Evolutionary conservation across 2,888 invertebrate species (phyloP), one percentile per base, ranked within the genome.

Genomic region (Volucella zonaria): DNA sequence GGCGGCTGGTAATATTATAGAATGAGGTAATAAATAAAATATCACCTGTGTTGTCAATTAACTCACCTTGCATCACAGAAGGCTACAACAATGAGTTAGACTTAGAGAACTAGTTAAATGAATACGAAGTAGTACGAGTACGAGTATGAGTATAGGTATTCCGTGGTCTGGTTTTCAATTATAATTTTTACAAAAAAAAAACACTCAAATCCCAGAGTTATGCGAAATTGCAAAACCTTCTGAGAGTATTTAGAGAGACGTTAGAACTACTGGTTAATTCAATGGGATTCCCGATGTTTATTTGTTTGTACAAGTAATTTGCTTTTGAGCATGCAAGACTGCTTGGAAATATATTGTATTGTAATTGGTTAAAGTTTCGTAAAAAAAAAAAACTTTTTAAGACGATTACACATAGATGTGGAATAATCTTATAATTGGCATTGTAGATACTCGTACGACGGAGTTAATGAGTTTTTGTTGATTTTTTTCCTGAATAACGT

Each of bases 1-100:
- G 31, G 31, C 31, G 6, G 31, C 31, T 31, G 31, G 31, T 31
- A 6, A 31, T 31, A 31, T 6, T 31, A 31, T 31, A 10, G 3
- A 40, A 31, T 76, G 52, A 38, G 38, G 66, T 52, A 49, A 78
- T 76, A 71, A 76, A 81, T 76, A 59, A 71, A 76, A 81, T 76
- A 59, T 52, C 14, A 56, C 49, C 42, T n/a, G n/a, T 23, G 11
- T 11, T 54, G 18, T 56, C 77, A 82, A 66, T 52, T 18, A 40
- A 52, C 38, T 51, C 9, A 70, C 76, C 76, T 70, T 59, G 64
- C 51, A 12, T 18, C 1, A 9, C 0, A 42, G 15, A 18, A 70
- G 14, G 62, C 45, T 45, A 52, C 52, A 58, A 51, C 18, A 79
- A 78, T 59, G 42, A 52, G 9, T 14, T 45, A 2, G 47, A 45